Evolutionary conservation across 2,888 invertebrate species (phyloP).

Genomic region (Himalopsyche kuldschensis): DNA sequence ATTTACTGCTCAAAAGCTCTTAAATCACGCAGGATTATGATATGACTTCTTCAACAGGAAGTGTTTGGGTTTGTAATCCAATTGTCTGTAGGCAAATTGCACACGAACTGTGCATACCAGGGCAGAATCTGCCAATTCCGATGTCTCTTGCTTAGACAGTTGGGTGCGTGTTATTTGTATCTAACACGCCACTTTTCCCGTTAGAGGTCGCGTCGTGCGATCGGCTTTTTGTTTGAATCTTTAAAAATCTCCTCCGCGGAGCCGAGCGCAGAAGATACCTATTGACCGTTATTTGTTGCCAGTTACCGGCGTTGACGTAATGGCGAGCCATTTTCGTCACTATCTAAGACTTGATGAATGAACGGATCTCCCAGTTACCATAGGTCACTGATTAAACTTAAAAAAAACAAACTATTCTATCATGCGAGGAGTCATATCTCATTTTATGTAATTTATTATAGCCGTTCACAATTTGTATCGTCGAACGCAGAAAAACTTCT

Average conservation of each 20-base stretch:
- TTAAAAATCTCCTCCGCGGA: background rate
- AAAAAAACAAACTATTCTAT: background rate
- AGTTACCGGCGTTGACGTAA: background rate
- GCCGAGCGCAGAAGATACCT: background rate
- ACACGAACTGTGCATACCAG: background rate
- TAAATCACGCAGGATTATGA: too few relatives aligned
- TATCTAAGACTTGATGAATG: background rate
- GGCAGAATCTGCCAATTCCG: background rate
- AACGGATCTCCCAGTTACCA: background rate
- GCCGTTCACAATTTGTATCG: too few relatives aligned
- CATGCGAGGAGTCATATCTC: too few relatives aligned
- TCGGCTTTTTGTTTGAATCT: constrained; percentile 1
- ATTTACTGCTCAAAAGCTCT: too few relatives aligned
- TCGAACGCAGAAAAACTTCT: too few relatives aligned
- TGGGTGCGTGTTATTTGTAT: constrained; percentile 1
- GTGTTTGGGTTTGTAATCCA: background rate
- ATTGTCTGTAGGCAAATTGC: background rate
- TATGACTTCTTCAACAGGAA: background rate
- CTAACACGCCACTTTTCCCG: background rate
- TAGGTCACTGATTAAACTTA: background rate
- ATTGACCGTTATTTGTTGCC: background rate
- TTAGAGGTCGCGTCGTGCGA: background rate
- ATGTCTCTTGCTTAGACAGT: background rate
- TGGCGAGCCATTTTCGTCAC: background rate
- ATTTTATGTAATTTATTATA: too few relatives aligned